Base-by-base conservation (phyloP, 2,888 invertebrate genomes). In the Pycnomerus fuliginosus region DNA sequence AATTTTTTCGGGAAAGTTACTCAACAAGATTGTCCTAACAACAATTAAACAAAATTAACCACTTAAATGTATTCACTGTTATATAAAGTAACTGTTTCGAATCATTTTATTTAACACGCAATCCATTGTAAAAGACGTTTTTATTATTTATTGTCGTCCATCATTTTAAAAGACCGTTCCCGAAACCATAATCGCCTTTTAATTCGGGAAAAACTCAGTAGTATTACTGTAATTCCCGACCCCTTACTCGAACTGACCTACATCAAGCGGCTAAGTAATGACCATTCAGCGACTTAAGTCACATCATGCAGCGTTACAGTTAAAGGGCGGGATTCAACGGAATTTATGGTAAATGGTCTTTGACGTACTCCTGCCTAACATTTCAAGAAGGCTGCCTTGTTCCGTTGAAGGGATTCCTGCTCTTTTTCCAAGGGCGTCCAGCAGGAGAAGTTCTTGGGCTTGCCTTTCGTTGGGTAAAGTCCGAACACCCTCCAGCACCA, bases 301-400 rank as follows among this genome's bases (percentile, higher is more conserved):
- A n/a, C n/a, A n/a, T n/a, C n/a, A n/a, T n/a, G n/a, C n/a, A n/a
- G n/a, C n/a, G n/a, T n/a, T n/a, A n/a, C n/a, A n/a, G n/a, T n/a
- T n/a, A n/a, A n/a, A n/a, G n/a, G n/a, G n/a, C n/a, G n/a, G n/a
- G n/a, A n/a, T n/a, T n/a, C n/a, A n/a, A n/a, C n/a, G 20, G 20
- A 20, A 20, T 20, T 20, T 8, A 20, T n/a, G n/a, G n/a, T n/a
- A 20, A 20, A 20, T 20, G 20, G 20, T 20, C 8, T 8, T 4
- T 20, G 28, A 67, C 83, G 76, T 80, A 90, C 90, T 90, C 82
- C 88, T 83, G 49, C 89, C 87, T 62, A 90, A 75, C 77, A 90
- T 83, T 69, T 90, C 88, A 80, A 90, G 86, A 50, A 90, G 82
- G 32, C 86, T 84, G 59, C 83, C 81, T 58, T 87, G 82, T 40